Evolutionary conservation across 2,113 vertebrate genomes (phyloP).

Genomic region (Camelus bactrianus): DNA sequence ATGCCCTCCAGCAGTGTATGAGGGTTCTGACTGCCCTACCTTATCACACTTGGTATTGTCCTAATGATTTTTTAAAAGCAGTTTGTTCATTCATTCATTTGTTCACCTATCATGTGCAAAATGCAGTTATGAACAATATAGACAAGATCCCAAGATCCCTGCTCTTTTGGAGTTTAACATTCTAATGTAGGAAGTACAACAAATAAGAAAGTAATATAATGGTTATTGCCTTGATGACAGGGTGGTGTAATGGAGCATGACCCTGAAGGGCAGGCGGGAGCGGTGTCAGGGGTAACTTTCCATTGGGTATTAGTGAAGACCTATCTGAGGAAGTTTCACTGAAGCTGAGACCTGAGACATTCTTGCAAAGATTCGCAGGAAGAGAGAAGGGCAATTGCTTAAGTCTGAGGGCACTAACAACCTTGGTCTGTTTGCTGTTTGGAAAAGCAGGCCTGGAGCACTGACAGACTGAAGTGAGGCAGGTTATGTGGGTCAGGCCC

Average conservation of each 20-base stretch:
- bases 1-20: not conserved
- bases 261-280: not conserved
- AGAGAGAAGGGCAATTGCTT: not conserved
- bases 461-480: not conserved
- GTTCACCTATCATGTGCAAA: not conserved
- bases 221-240: slow-evolving; percentile 23
- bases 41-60: slow-evolving; percentile 4
- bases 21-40: not conserved
- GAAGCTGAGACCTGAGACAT: not conserved
- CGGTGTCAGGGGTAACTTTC: not conserved
- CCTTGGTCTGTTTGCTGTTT: not conserved
- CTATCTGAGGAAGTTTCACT: not conserved
- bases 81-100: not conserved
- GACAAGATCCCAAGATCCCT: not conserved
- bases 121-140: not conserved
- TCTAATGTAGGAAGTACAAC: slow-evolving; percentile 7
- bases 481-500: not conserved
- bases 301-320: not conserved
- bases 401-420: not conserved
- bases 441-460: not conserved
- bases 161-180: slow-evolving; percentile 5
- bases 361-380: not conserved
- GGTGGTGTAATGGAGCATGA: not conserved
- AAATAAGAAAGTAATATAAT: not conserved
- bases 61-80: not conserved